Percentiles rank a stretch among this genome's conserved stretches.
phyloP scores from a whole-genome alignment of 2,113 vertebrate species.

The Arizona elegans region DNA sequence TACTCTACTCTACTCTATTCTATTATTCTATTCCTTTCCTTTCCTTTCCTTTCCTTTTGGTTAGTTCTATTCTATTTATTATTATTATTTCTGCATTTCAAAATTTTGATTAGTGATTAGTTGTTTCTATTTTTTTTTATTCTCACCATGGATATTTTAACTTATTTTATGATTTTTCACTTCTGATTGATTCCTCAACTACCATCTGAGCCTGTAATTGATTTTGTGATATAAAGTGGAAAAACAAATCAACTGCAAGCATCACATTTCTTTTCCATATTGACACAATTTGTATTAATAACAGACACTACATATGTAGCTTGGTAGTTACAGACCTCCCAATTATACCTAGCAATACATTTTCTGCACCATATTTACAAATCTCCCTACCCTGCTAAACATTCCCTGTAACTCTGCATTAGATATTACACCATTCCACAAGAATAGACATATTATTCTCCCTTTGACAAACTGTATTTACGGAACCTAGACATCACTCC shows the following conservation, averaged over 20 bases:
- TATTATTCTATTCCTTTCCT: no score
- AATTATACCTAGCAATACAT: not conserved
- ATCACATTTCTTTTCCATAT: not conserved
- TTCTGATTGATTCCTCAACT: not conserved
- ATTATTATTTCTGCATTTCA: not conserved
- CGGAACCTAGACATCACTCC: not conserved
- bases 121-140: not conserved
- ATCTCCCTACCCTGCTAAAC: not conserved
- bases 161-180: not conserved
- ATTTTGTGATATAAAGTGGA: not conserved
- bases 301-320: not conserved
- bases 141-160: not conserved
- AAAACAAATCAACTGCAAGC: not conserved
- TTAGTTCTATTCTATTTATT: not conserved
- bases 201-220: not conserved
- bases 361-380: not conserved
- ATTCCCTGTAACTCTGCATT: not conserved
- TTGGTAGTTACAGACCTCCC: not conserved
- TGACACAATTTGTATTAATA: not conserved
- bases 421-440: not conserved
- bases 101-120: not conserved
- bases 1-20: no score
- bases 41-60: no score
- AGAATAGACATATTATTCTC: not conserved
- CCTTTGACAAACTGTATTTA: not conserved